phyloP scores from a whole-genome alignment of 2,888 invertebrate species.

The Cheiracanthium punctorium region DNA sequence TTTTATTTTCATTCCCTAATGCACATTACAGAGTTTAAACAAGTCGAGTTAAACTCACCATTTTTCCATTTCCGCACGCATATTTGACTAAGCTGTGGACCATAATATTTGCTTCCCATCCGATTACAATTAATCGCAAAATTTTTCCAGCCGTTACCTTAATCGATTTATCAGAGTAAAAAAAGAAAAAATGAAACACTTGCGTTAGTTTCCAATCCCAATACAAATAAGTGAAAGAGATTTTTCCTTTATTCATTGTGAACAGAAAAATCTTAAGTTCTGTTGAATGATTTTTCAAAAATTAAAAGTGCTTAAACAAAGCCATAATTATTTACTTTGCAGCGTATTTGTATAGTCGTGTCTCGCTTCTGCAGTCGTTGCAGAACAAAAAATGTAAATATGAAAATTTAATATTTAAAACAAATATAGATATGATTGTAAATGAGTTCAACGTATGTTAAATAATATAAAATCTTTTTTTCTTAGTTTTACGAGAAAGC shows the following conservation, averaged over 20 bases:
- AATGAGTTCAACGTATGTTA: too few species aligned
- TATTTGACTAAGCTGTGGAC: neutral
- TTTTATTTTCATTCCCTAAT: too few species aligned
- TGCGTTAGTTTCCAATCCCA: neutral
- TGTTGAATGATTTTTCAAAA: neutral
- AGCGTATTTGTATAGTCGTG: neutral
- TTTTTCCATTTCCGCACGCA: neutral
- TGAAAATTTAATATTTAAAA: neutral
- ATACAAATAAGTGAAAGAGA: neutral
- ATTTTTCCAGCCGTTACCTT: neutral
- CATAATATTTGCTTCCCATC: neutral
- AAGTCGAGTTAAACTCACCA: neutral
- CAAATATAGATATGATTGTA: neutral
- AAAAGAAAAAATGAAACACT: neutral
- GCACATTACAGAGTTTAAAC: too few species aligned
- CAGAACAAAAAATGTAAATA: neutral
- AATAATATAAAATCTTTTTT: too few species aligned
- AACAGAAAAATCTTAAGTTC: neutral
- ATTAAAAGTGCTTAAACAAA: neutral
- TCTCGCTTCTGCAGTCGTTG: too few species aligned
- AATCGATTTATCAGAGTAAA: neutral
- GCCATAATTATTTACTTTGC: neutral
- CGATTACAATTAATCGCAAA: neutral
- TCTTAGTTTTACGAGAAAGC: too few species aligned
- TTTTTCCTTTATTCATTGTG: neutral